A percentile compares a stretch with the other conserved stretches of the same genome.
Conservation (phyloP, 2,797 vertebrate species). For the Typhlichthys eigenmanni region DNA sequence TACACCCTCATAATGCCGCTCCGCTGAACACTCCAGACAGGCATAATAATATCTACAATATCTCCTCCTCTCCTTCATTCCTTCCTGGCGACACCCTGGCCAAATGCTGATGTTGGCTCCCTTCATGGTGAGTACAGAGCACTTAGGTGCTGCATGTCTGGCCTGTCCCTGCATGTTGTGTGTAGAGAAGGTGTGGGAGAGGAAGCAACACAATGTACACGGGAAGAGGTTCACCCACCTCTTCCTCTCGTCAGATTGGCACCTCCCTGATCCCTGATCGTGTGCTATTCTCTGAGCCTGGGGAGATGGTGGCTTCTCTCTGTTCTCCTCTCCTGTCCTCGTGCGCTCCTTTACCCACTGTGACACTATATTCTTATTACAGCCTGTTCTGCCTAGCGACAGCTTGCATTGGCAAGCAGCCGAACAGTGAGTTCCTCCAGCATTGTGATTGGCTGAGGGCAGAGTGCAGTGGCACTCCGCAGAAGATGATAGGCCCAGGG, state of each 20-base stretch:
- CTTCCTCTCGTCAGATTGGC: slow-evolving; percentile 27
- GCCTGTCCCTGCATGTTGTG: slow-evolving; percentile 34
- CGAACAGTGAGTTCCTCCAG: slow-evolving; percentile 51
- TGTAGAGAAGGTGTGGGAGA: slow-evolving; percentile 23
- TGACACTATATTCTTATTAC: slow-evolving; percentile 31
- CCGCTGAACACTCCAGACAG: slow-evolving; percentile 58
- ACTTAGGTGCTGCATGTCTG: slow-evolving; percentile 46
- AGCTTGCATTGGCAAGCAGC: slow-evolving; percentile 57
- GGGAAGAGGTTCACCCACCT: slow-evolving; percentile 8
- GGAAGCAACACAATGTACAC: slow-evolving; percentile 1
- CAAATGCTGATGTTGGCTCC: slow-evolving; percentile 55
- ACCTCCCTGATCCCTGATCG: slow-evolving; percentile 43
- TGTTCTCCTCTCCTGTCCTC: slow-evolving; percentile 20
- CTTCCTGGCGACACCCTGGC: slow-evolving; percentile 17
- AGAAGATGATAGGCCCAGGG: slow-evolving; percentile 47
- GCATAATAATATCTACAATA: slow-evolving; percentile 68
- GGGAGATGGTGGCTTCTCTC: slow-evolving; percentile 24
- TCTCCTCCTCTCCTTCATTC: slow-evolving; percentile 45
- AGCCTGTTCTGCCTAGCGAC: slow-evolving; percentile 72
- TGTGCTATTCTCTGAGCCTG: too few relatives aligned
- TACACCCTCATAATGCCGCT: slow-evolving; percentile 71
- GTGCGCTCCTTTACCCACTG: slow-evolving; percentile 19
- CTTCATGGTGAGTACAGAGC: slow-evolving; percentile 67
- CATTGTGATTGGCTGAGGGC: slow-evolving; percentile 60
- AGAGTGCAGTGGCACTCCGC: slow-evolving; percentile 32